These are phyloP conservation scores for Actinostola sp. DNA, from an alignment of 92 coral and sea anemone genomes.

Conservation along the genomic window DNA sequence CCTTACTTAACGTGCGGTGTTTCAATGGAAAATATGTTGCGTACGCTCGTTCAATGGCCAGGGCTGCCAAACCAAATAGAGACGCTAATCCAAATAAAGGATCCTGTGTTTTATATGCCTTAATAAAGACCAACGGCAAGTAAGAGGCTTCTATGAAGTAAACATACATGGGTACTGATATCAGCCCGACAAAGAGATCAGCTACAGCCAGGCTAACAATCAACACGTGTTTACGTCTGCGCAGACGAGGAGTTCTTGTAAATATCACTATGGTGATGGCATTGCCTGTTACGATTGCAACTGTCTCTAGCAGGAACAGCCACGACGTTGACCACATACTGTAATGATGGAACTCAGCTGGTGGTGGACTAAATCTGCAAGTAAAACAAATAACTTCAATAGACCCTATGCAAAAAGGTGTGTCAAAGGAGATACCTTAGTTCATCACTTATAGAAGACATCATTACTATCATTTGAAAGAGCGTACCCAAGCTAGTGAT, in stretches of 20 bases:
- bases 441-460: too few species aligned
- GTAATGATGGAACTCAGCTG: too few species aligned
- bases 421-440: too few species aligned
- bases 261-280: conserved; percentile 1
- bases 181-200: conserved; percentile 7
- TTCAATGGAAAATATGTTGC: neutral
- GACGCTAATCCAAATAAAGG: neutral
- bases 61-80: neutral
- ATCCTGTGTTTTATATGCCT: neutral
- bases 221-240: conserved; percentile 1
- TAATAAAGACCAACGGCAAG: neutral
- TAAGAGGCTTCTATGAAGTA: neutral
- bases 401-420: too few species aligned
- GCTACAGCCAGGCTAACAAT: conserved; percentile 6
- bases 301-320: neutral
- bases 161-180: neutral
- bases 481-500: too few species aligned
- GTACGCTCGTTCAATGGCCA: neutral
- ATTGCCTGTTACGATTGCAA: conserved; percentile 6
- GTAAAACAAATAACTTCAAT: too few species aligned
- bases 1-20: neutral
- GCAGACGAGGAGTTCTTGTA: conserved; percentile 8
- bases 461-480: too few species aligned
- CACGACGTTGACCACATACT: neutral
- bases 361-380: too few species aligned